A percentile compares a stretch with the other conserved stretches of the same genome.
Conservation (phyloP, 2,113 vertebrate species). For the Caretta caretta region DNA sequence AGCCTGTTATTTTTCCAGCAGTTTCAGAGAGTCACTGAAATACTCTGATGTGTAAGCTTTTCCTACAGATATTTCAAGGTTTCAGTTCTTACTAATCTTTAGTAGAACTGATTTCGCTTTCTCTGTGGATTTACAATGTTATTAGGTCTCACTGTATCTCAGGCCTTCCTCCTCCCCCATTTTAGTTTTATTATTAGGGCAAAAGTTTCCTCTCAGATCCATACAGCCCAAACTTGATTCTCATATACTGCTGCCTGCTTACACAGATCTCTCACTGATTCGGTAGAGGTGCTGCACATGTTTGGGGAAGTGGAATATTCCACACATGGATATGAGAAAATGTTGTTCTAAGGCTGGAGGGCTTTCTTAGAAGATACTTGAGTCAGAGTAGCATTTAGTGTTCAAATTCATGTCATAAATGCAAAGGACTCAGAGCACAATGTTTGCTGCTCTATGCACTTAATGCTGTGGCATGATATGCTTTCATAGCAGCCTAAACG, state of each 20-base stretch:
- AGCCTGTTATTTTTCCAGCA: neutral
- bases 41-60: neutral
- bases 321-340: neutral
- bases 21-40: neutral
- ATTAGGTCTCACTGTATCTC: conserved; percentile 16
- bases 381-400: neutral
- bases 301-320: neutral
- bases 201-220: neutral
- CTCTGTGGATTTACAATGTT: conserved; percentile 29
- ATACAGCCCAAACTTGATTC: neutral
- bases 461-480: neutral
- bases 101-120: neutral
- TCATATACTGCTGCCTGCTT: conserved; percentile 35
- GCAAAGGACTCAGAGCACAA: neutral
- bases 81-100: neutral
- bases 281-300: neutral
- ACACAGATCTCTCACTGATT: neutral
- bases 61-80: neutral
- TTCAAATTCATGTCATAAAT: neutral
- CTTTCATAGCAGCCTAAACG: conserved; percentile 50
- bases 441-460: neutral
- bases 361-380: neutral
- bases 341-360: neutral
- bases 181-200: conserved; percentile 58
- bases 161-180: neutral